Evolutionary conservation across 2,113 vertebrate genomes (phyloP), one percentile per base, ranked within the genome.

Genomic region (Plectropomus leopardus): DNA sequence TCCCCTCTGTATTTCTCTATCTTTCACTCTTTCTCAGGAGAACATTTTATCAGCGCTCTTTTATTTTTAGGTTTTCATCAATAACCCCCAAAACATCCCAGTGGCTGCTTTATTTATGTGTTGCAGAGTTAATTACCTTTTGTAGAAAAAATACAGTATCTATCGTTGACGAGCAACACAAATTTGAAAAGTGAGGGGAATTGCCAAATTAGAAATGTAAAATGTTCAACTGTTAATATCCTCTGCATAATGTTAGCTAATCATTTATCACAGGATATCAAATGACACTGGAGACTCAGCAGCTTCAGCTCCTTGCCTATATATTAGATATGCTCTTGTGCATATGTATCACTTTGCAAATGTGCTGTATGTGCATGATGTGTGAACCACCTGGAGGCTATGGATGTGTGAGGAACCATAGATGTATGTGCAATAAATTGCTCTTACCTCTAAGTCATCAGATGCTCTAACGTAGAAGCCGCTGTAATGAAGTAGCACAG

Each of bases 401-500:
- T 70, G 28, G 32, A 48, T 54, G 76, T 59, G 28, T 16, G 54
- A 34, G 32, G 26, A 71, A 47, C 42, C 28, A 17, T 57, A 77
- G 45, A 72, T 60, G 47, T 67, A 14, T 78, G 24, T 54, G 60
- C 75, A 68, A 64, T 69, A 60, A 55, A 72, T 71, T 55, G 65
- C 26, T 76, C 36, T 48, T 63, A 9, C 76, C 61, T 64, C 60
- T 10, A 34, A 72, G 70, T 67, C 51, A 59, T 66, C 17, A 47
- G 60, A 72, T 66, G 66, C 68, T 72, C 63, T 76, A 76, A 79
- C 71, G 48, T 68, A 66, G 60, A 84, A 63, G 80, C 74, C 19
- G 77, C 68, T 68, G 75, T 77, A 76, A 86, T 85, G 68, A 88
- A 83, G 80, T 63, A 77, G 83, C 77, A 30, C 69, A 40, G 72